These are phyloP conservation scores for Drosophila nigritarsus DNA, from an alignment of 2,888 invertebrate genomes.

Conservation along the genomic window DNA sequence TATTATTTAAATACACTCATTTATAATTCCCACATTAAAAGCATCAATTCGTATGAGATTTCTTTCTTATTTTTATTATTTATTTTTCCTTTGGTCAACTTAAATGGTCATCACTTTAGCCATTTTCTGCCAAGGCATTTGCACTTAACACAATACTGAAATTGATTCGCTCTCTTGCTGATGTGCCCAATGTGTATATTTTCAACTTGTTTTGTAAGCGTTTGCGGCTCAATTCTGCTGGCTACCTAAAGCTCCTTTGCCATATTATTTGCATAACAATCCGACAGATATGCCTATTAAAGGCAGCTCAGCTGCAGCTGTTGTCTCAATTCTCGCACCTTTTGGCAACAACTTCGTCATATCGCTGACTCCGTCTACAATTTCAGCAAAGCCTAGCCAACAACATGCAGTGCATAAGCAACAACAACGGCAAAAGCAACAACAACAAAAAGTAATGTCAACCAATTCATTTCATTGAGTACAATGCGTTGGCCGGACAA, in stretches of 20 bases:
- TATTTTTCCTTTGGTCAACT: neutral
- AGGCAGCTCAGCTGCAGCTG: slow-evolving; percentile 75
- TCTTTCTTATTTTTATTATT: neutral
- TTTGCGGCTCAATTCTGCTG: slow-evolving; percentile 8
- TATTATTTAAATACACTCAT: neutral
- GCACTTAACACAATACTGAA: slow-evolving; percentile 1
- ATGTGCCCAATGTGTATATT: neutral
- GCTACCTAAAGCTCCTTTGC: slow-evolving; percentile 38
- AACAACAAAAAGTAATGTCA: slow-evolving; percentile 73
- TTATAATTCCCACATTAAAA: neutral
- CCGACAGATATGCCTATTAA: slow-evolving; percentile 79
- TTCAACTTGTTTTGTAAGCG: slow-evolving; percentile 10
- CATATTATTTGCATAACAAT: slow-evolving; percentile 70
- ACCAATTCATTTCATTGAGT: slow-evolving; percentile 80
- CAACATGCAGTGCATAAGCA: slow-evolving; percentile 38
- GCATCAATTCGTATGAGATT: neutral
- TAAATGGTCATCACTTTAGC: neutral
- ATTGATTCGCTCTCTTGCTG: neutral
- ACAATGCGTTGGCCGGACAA: slow-evolving; percentile 76
- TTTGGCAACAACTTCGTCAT: slow-evolving; percentile 30
- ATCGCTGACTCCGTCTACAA: slow-evolving; percentile 39
- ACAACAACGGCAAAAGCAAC: slow-evolving; percentile 31
- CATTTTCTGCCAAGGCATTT: neutral
- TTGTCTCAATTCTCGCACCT: slow-evolving; percentile 76
- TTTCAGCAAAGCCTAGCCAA: slow-evolving; percentile 49